These are phyloP conservation scores for Branchellion lobata DNA, from an alignment of 2,888 invertebrate species.

Conservation along the genomic window DNA sequence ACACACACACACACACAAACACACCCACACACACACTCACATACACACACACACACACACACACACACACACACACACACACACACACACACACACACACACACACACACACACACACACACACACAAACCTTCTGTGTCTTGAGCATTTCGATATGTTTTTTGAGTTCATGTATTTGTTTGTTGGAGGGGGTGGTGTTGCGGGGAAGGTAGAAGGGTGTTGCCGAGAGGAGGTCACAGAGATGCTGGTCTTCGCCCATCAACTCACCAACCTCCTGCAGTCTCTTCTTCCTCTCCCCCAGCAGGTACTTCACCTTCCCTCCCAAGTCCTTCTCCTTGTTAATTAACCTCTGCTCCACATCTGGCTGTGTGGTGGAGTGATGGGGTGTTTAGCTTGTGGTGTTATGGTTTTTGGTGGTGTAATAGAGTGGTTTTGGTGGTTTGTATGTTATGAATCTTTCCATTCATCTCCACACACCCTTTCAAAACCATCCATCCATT, in stretches of 20 bases:
- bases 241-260: not conserved
- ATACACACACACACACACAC: slow-evolving; percentile 4
- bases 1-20: not conserved
- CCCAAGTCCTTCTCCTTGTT: not conserved
- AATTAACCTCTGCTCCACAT: not conserved
- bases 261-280: not conserved
- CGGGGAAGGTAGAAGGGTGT: not conserved
- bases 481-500: not conserved
- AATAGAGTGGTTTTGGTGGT: not conserved
- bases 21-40: slow-evolving; percentile 12
- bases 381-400: no score
- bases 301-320: not conserved
- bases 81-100: slow-evolving; percentile 15
- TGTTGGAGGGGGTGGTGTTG: not conserved
- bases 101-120: slow-evolving; percentile 29
- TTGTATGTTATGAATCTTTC: not conserved
- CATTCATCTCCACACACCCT: not conserved
- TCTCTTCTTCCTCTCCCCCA: not conserved
- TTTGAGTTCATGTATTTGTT: not conserved
- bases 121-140: not conserved
- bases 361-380: not conserved
- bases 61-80: slow-evolving; percentile 32
- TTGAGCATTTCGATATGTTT: not conserved
- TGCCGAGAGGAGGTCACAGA: not conserved
- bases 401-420: not conserved